Conservation (phyloP, 2,888 invertebrate genomes). For the Rhyacophila evoluta region DNA sequence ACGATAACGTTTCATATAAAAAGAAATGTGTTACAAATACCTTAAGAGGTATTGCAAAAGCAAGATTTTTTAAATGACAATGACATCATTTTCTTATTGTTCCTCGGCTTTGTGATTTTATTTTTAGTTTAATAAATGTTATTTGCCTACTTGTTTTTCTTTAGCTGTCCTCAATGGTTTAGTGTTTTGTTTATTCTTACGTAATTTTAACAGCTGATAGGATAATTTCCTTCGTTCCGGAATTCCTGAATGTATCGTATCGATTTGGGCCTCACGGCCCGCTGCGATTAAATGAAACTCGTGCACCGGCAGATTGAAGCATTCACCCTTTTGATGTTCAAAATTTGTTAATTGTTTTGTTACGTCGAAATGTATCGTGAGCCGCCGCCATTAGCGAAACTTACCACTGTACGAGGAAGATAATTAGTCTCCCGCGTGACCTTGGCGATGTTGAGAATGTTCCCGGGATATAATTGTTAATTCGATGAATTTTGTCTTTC, state of each 20-base stretch:
- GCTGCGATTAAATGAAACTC: neutral
- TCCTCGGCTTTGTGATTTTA: too few relatives aligned
- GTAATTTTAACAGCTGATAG: neutral
- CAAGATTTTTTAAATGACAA: too few relatives aligned
- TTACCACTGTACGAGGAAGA: constrained; percentile 24
- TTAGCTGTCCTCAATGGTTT: too few relatives aligned
- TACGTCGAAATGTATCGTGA: constrained; percentile 53
- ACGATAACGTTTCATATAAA: too few relatives aligned
- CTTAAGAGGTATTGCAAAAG: too few relatives aligned
- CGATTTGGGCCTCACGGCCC: neutral
- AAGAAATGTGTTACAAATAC: too few relatives aligned
- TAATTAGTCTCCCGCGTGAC: constrained; percentile 52
- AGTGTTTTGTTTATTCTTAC: neutral
- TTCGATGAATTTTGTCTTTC: constrained; percentile 56
- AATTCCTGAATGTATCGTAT: neutral
- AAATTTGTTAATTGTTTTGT: constrained; percentile 53
- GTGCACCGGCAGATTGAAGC: neutral
- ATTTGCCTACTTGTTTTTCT: too few relatives aligned
- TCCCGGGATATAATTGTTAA: constrained; percentile 49
- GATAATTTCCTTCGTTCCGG: neutral
- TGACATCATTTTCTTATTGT: too few relatives aligned
- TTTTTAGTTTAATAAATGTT: too few relatives aligned
- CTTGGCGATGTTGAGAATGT: constrained; percentile 45
- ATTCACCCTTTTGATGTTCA: constrained; percentile 6
- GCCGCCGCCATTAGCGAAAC: constrained; percentile 44